phyloP scores from a whole-genome alignment of 2,888 invertebrate genomes.

The Trissoscelio sp. region DNA sequence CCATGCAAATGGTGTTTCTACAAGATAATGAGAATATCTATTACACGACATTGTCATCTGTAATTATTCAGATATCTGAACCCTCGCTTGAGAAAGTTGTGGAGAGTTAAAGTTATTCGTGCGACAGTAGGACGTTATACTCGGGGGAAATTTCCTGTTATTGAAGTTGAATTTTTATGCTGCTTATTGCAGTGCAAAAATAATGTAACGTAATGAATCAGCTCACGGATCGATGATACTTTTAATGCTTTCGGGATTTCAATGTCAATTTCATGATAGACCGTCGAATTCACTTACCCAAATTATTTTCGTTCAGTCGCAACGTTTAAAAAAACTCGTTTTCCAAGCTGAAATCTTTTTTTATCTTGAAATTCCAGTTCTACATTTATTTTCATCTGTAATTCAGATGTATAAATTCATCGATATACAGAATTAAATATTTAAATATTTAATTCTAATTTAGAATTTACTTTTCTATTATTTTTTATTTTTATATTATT shows the following conservation, averaged over 20 bases:
- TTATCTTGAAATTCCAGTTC: too few relatives aligned
- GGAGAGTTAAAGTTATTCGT: not conserved
- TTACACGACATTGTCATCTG: not conserved
- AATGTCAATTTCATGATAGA: constrained; percentile 21
- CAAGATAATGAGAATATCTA: not conserved
- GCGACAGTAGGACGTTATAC: constrained; percentile 1
- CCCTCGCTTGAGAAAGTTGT: not conserved
- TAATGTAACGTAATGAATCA: not conserved
- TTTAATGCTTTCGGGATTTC: constrained; percentile 13
- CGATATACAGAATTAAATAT: too few relatives aligned
- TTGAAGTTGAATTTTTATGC: constrained; percentile 1
- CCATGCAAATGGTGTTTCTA: not conserved
- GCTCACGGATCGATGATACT: not conserved
- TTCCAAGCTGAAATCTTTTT: too few relatives aligned
- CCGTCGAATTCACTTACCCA: not conserved
- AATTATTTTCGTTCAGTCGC: constrained; percentile 8
- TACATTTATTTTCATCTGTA: too few relatives aligned
- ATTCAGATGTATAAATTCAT: too few relatives aligned
- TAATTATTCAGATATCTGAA: constrained; percentile 5
- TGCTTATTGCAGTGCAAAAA: not conserved
- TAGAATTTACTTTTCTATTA: too few relatives aligned
- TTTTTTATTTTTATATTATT: too few relatives aligned
- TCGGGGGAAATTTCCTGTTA: constrained; percentile 12
- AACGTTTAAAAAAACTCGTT: too few relatives aligned
- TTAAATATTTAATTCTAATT: too few relatives aligned